A percentile compares a stretch with the other conserved stretches of the same genome.
phyloP scores from a whole-genome alignment of 2,797 vertebrate genomes.

The Labroides dimidiatus region DNA sequence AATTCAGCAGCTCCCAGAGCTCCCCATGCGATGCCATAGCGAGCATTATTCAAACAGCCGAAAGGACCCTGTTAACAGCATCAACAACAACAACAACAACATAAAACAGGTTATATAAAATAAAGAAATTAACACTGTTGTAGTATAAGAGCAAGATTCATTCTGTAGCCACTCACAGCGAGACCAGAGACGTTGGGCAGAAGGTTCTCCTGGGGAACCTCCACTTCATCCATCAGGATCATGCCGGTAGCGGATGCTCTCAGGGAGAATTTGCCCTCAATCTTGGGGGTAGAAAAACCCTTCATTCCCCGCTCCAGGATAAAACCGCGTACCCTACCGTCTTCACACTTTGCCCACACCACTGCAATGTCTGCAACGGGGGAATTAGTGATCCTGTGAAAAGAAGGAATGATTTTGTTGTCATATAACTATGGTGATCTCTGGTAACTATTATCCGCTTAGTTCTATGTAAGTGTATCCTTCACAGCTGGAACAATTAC shows the following conservation, averaged over 20 bases:
- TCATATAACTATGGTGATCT: too few species aligned
- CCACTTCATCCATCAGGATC: constrained; percentile 91
- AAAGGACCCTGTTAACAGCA: constrained; percentile 87
- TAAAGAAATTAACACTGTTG: too few species aligned
- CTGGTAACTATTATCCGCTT: too few species aligned
- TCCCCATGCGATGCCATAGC: constrained; percentile 93
- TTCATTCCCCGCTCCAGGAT: constrained; percentile 88
- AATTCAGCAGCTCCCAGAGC: constrained; percentile 90
- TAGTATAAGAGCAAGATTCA: neutral
- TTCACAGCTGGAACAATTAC: too few species aligned
- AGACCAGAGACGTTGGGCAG: constrained; percentile 87
- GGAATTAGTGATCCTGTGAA: constrained; percentile 90
- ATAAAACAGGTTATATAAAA: neutral
- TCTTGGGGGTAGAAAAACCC: constrained; percentile 88
- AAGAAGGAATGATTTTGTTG: neutral
- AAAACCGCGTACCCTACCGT: constrained; percentile 86
- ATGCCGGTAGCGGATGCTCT: constrained; percentile 90
- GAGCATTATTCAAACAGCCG: constrained; percentile 91
- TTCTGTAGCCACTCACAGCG: constrained; percentile 75
- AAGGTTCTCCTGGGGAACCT: constrained; percentile 89
- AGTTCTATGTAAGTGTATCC: too few species aligned
- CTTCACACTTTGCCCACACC: constrained; percentile 91
- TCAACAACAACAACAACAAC: neutral
- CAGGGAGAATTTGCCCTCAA: constrained; percentile 92
- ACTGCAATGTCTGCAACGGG: constrained; percentile 88